Base-by-base conservation (phyloP, 2,113 vertebrate species). In the Garra rufa region DNA sequence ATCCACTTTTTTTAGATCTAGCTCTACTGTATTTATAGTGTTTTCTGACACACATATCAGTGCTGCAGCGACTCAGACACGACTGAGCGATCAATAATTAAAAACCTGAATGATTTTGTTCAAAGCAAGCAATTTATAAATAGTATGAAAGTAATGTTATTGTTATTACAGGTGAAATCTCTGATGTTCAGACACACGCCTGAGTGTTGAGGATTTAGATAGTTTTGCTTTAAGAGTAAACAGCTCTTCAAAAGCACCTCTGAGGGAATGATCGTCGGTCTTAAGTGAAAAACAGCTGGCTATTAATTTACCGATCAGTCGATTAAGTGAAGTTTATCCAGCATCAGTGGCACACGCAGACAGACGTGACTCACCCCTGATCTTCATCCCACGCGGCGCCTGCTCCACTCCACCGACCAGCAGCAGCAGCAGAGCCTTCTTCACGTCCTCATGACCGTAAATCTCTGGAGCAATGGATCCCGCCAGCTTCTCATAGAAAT, bases 401-500 rank as follows among this genome's bases (percentile, higher is more conserved):
- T 97, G 94, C 73, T 98, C 93, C 11, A 98, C 97, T 0, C 98
- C 97, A 0, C 97, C 98, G 17, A 99, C 97, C 83, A 99, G 92
- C 50, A 97, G 89, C 41, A 99, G 93, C 15, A 99, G 93, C 61
- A 99, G 93, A 0, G 97, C 97, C 44, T 99, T 99, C 92, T 99
- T 99, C 9, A 99, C 97, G 0, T 99, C 98, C 84, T 99, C 97
- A 0, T 97, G 97, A 3, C 98, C 97, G 0, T 96, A 99, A 83
- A 99, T 99, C 92, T 98, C 97, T 0, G 98, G 98, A 0, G 97
- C 97, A 0, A 99, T 98, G 0, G 97, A 98, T 0, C 96, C 94
- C 0, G 97, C 95, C 14, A 99, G 89, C 79, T 97, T 97, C 77
- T 97, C 96, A 8, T 98, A 99, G 89, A 97, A 98, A 14, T 96